phyloP scores from a whole-genome alignment of 92 coral and sea anemone species.

The Galaxea fascicularis region DNA sequence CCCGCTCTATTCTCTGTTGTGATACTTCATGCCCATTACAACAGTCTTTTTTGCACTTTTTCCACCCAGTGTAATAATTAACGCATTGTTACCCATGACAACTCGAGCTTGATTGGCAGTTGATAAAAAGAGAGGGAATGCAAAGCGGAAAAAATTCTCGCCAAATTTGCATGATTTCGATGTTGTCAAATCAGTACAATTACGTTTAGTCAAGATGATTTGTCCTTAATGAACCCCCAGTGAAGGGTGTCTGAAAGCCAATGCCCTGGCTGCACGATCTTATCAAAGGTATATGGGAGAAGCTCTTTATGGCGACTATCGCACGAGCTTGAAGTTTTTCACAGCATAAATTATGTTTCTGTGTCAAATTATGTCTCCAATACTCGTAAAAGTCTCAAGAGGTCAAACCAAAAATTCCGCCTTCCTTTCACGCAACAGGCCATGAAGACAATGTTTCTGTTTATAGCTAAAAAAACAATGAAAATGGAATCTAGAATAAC shows the following conservation, averaged over 20 bases:
- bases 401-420: conserved; percentile 43
- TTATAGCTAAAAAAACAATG: background rate
- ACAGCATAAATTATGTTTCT: conserved; percentile 9
- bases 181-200: background rate
- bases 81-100: conserved; percentile 46
- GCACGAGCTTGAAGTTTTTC: background rate
- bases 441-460: conserved; percentile 6
- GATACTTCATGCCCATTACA: conserved; percentile 16
- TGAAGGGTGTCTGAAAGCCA: background rate
- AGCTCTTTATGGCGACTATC: background rate
- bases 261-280: background rate
- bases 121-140: background rate
- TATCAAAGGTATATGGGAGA: conserved; percentile 9
- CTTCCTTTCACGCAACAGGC: conserved; percentile 29
- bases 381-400: background rate
- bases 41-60: conserved; percentile 33
- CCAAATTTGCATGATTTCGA: conserved; percentile 41
- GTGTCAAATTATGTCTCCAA: background rate
- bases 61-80: conserved; percentile 41
- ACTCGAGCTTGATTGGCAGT: conserved; percentile 57
- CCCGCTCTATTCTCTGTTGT: conserved; percentile 10
- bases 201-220: background rate
- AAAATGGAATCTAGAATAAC: background rate
- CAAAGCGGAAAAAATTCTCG: conserved; percentile 51
- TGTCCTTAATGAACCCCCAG: conserved; percentile 1